phyloP scores from a whole-genome alignment of 2,797 vertebrate species.

The Lophotriccus pileatus region DNA sequence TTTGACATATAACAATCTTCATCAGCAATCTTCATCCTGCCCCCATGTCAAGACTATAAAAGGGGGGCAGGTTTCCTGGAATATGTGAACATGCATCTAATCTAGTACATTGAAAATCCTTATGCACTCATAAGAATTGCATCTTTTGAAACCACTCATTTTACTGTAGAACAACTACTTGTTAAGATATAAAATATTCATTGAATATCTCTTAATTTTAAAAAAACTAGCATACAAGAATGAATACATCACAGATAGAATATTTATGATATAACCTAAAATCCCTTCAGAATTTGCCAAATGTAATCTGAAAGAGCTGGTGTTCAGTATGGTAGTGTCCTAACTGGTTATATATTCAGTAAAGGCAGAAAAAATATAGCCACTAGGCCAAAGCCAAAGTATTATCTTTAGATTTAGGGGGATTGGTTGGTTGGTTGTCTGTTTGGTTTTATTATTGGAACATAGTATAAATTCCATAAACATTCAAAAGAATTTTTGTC shows the following conservation, averaged over 20 bases:
- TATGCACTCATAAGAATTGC: neutral
- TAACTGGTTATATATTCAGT: neutral
- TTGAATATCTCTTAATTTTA: constrained; percentile 10
- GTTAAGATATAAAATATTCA: constrained; percentile 45
- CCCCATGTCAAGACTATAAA: constrained; percentile 56
- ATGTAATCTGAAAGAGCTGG: neutral
- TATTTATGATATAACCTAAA: constrained; percentile 31
- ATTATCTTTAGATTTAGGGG: neutral
- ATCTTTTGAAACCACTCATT: constrained; percentile 10
- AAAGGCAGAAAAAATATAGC: neutral
- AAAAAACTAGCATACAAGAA: neutral
- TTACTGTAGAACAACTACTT: constrained; percentile 14
- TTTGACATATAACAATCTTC: constrained; percentile 69
- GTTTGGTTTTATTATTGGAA: neutral
- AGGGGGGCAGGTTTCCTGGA: neutral
- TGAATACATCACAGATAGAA: constrained; percentile 4
- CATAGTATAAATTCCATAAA: neutral
- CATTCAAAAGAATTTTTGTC: neutral
- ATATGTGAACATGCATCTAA: constrained; percentile 7
- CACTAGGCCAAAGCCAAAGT: neutral
- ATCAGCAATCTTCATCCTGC: constrained; percentile 53
- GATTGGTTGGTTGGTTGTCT: neutral
- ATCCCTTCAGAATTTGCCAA: neutral
- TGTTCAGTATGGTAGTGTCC: neutral
- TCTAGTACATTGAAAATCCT: constrained; percentile 2